These are phyloP conservation scores for Chorisops tibialis DNA, from an alignment of 2,888 invertebrate genomes.

Conservation along the genomic window DNA sequence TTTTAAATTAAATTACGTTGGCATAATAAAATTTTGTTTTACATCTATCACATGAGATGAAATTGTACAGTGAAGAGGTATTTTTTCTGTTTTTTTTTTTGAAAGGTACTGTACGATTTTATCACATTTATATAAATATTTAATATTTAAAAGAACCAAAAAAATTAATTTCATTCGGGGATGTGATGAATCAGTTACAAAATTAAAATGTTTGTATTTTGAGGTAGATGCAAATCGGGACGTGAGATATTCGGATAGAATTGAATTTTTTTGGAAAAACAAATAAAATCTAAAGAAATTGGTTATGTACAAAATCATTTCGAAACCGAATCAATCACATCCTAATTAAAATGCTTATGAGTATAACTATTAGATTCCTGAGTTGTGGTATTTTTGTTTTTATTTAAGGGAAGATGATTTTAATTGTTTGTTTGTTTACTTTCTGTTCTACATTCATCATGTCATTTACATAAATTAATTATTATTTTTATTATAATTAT, in stretches of 20 bases:
- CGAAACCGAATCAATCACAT: no score
- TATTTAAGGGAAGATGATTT: not conserved
- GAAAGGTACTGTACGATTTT: constrained; percentile 11
- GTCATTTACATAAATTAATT: not conserved
- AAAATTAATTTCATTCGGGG: not conserved
- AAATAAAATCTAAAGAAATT: no score
- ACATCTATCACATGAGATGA: not conserved
- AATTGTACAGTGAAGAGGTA: not conserved
- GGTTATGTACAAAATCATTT: no score
- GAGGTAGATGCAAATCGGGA: not conserved
- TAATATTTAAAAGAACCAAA: not conserved
- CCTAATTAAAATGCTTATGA: no score
- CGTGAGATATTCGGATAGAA: not conserved
- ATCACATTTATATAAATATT: constrained; percentile 9
- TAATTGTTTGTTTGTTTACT: not conserved
- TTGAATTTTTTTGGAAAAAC: no score
- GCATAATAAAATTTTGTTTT: not conserved
- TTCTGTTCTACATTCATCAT: not conserved
- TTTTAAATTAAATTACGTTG: not conserved
- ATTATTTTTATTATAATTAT: not conserved
- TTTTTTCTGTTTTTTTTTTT: not conserved
- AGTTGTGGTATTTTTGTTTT: not conserved
- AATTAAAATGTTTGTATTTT: not conserved
- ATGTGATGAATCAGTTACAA: constrained; percentile 1
- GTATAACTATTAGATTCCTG: not conserved